Evolutionary conservation across 2,797 vertebrate species (phyloP), one percentile per base, ranked within the genome.

Genomic region (Morelia viridis): DNA sequence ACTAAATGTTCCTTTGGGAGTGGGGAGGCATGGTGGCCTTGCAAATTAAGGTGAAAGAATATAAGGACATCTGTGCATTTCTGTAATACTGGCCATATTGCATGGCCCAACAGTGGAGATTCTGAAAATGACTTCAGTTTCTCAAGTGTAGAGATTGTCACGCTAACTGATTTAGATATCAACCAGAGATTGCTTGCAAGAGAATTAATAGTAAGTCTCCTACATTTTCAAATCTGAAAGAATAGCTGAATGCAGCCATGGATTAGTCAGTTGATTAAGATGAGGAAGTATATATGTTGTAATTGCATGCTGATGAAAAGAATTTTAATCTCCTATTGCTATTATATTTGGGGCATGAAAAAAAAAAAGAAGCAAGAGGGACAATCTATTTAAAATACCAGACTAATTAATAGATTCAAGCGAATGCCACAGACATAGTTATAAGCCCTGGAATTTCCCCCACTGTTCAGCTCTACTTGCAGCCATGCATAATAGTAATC

Each of bases 241-340:
- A 56, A 65, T 50, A 13, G 46, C 46, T 91, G 41, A 61, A 53
- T 87, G 84, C 10, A 10, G 65, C 58, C 83, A 22, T 86, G 65
- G 57, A 62, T 64, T 87, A 87, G 41, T 86, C 68, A 83, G 84
- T 89, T 88, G 50, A 17, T 94, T 94, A 88, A 64, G 85, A 60
- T 89, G 65, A 60, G 91, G 46, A 68, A 85, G 91, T 94, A 94
- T 94, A 80, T 80, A 95, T 95, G 93, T 93, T 94, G 92, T 93
- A 94, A 87, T 90, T 26, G 15, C 9, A 0, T 92, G n/a, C 92
- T 89, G 92, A 89, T 89, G 65, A 89, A 93, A 95, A 94, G 50
- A 89, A 90, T 89, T 91, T 93, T 3, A 61, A 95, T 95, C 94
- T 19, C 92, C n/a, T 5, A 1, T 4, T 89, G 91, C 94, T 93